phyloP scores from a whole-genome alignment of 1,140 invertebrate genomes.

The Elysia chlorotica region DNA sequence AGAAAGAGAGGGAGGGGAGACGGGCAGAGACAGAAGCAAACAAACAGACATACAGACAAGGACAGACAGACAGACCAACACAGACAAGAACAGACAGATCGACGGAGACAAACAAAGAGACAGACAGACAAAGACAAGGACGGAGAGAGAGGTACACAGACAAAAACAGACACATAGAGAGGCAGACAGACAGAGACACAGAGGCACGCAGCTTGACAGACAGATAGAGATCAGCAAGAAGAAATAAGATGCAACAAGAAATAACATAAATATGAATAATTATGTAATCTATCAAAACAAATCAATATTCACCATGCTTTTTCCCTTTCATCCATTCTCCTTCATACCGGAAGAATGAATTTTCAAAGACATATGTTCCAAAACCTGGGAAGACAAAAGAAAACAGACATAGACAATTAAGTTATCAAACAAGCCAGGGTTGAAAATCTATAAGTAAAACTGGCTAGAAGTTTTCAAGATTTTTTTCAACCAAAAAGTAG shows the following conservation, averaged over 20 bases:
- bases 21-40: too few relatives aligned
- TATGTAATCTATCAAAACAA: neutral
- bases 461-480: too few relatives aligned
- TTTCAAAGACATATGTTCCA: slow-evolving; percentile 60
- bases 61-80: neutral
- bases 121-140: neutral
- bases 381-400: slow-evolving; percentile 45
- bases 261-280: neutral
- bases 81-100: neutral
- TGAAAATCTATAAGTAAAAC: too few relatives aligned
- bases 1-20: too few relatives aligned
- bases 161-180: neutral
- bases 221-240: neutral
- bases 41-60: neutral
- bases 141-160: too few relatives aligned
- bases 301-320: slow-evolving; percentile 56
- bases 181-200: neutral
- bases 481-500: too few relatives aligned
- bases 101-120: neutral
- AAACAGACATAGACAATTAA: too few relatives aligned
- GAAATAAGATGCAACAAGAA: neutral
- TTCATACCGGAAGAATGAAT: slow-evolving; percentile 61
- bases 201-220: neutral
- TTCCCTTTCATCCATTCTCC: slow-evolving; percentile 59
- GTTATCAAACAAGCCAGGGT: too few relatives aligned